Evolutionary conservation across 2,113 vertebrate species (phyloP), one percentile per base, ranked within the genome.

Genomic region (Aptenodytes forsteri): DNA sequence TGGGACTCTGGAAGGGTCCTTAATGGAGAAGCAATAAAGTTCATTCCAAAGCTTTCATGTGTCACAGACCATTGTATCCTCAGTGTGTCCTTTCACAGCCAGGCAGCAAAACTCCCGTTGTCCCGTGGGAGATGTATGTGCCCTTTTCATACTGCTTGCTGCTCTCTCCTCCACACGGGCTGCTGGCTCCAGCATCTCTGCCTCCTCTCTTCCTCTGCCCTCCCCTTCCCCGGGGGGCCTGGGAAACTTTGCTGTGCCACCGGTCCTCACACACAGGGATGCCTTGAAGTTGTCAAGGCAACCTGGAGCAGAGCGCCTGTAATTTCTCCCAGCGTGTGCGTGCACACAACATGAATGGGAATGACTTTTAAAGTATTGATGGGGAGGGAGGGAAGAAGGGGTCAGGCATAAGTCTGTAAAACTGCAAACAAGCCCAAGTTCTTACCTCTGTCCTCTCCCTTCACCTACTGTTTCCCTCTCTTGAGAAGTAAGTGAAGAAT

Each of bases 221-320:
- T 97, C 89, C 71, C 49, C 62, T 87, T 95, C 96, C 96, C 89
- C 96, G 93, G 91, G 91, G 85, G 93, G 93, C 97, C 97, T 98
- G 98, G 98, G 98, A 98, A 98, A 98, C 96, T 95, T 30, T 90
- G 92, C 98, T 93, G 97, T 96, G 95, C 96, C 94, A 96, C 95
- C 77, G 65, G 84, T 66, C 80, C 88, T 49, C 75, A 86, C 47
- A 54, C 83, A 95, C 93, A 97, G 98, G 97, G 98, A 97, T 97
- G 97, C 97, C 94, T 94, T 79, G 62, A 82, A 38, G 88, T 90
- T 78, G 96, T 97, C 98, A 97, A 17, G 98, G 97, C 94, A 98
- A 98, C 97, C 79, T 75, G 72, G 77, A 97, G 96, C 89, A 50
- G 82, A 88, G 97, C 50, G 89, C 83, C 75, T 85, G 89, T 92